Conservation (phyloP, 2,113 vertebrate genomes). For the Cavia porcellus region DNA sequence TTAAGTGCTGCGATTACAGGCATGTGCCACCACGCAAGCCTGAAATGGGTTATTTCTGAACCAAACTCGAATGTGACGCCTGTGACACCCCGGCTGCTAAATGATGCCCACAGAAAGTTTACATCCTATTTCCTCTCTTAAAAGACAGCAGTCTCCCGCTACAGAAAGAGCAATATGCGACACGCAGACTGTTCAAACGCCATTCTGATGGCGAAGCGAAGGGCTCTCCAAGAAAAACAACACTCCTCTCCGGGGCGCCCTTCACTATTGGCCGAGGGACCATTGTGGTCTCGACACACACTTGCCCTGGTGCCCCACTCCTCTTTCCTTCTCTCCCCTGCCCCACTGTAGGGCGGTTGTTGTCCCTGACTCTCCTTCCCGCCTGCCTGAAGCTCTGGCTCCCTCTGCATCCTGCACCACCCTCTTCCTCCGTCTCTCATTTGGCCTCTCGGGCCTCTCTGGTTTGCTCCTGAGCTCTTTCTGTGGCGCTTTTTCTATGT, state of each 20-base stretch:
- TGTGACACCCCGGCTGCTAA: neutral
- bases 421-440: neutral
- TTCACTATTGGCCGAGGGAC: too few species aligned
- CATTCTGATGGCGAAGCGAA: neutral
- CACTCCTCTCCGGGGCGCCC: neutral
- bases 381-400: neutral
- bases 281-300: neutral
- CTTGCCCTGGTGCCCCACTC: neutral
- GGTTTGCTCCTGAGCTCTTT: neutral
- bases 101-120: neutral
- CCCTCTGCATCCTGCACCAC: neutral
- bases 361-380: too few species aligned
- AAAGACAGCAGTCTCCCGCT: neutral
- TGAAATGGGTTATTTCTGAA: neutral
- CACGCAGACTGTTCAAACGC: neutral
- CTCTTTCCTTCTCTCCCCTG: neutral
- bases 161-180: neutral
- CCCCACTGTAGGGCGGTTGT: neutral
- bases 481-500: too few species aligned
- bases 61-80: neutral
- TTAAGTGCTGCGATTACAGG: too few species aligned
- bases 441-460: neutral
- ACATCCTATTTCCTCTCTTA: too few species aligned
- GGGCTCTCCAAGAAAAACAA: neutral
- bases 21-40: neutral